phyloP scores from a whole-genome alignment of 2,797 vertebrate genomes.

The Coilia nasus region DNA sequence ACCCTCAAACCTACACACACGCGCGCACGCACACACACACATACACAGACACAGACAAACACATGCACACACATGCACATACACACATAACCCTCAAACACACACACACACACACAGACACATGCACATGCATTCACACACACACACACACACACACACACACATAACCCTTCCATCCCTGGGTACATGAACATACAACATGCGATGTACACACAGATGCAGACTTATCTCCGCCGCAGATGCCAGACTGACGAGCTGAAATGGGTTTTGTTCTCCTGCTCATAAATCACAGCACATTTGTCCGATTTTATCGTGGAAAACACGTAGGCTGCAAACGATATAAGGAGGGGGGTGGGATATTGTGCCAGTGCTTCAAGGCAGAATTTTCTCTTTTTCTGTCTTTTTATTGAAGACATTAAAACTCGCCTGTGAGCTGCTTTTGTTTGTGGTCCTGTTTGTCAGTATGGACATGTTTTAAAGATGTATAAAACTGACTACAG shows the following conservation, averaged over 20 bases:
- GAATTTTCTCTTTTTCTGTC: slow-evolving; percentile 11
- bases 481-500: too few relatives aligned
- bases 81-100: too few relatives aligned
- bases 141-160: too few relatives aligned
- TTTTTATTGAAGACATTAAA: slow-evolving; percentile 5
- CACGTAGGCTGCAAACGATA: not conserved
- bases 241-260: slow-evolving; percentile 4
- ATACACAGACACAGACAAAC: too few relatives aligned
- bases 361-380: slow-evolving; percentile 4
- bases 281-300: slow-evolving; percentile 2
- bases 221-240: not conserved
- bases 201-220: not conserved
- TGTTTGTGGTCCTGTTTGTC: too few relatives aligned
- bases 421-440: not conserved
- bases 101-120: too few relatives aligned
- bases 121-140: too few relatives aligned
- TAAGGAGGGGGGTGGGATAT: not conserved
- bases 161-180: not conserved
- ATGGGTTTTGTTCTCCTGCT: not conserved
- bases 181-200: not conserved
- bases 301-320: slow-evolving; percentile 16
- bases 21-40: too few relatives aligned
- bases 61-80: too few relatives aligned
- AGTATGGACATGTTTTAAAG: too few relatives aligned
- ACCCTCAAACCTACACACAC: too few relatives aligned